Evolutionary conservation across 37 sponge, comb jelly and placozoan species (phyloP).

Genomic region (Cliona cf. orientalis): DNA sequence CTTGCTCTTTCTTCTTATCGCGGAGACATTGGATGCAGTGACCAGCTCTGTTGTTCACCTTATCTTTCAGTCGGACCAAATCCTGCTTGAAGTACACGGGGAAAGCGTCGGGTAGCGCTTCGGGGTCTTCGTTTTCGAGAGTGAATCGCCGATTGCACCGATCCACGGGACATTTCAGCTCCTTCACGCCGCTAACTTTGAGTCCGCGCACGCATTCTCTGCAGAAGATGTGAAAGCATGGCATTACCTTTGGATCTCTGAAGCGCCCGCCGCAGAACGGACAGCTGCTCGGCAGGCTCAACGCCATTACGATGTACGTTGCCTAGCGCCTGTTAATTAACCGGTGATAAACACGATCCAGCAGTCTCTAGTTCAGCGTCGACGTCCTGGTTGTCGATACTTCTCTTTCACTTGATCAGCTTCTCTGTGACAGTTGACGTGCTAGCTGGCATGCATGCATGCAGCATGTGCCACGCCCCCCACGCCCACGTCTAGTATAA

Average conservation of each 20-base stretch:
- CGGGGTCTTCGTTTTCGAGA: background rate
- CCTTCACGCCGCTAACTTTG: background rate
- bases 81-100: background rate
- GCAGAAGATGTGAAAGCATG: conserved; percentile 14
- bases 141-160: background rate
- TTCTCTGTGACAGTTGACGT: too few species aligned
- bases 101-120: conserved; percentile 2
- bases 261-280: background rate
- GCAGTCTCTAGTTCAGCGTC: too few species aligned
- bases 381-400: too few species aligned
- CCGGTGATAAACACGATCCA: too few species aligned
- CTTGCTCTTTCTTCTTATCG: background rate
- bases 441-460: too few species aligned
- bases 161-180: background rate
- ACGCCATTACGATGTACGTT: background rate
- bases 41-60: background rate
- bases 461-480: too few species aligned
- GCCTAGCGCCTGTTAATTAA: too few species aligned
- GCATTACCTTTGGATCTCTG: conserved; percentile 5
- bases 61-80: background rate
- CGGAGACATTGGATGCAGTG: background rate
- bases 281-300: background rate
- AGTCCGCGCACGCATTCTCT: background rate
- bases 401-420: too few species aligned
- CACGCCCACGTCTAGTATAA: too few species aligned